A percentile compares a stretch with the other conserved stretches of the same genome.
phyloP scores from a whole-genome alignment of 2,888 invertebrate genomes.

The Sphecodes monilicornis region DNA sequence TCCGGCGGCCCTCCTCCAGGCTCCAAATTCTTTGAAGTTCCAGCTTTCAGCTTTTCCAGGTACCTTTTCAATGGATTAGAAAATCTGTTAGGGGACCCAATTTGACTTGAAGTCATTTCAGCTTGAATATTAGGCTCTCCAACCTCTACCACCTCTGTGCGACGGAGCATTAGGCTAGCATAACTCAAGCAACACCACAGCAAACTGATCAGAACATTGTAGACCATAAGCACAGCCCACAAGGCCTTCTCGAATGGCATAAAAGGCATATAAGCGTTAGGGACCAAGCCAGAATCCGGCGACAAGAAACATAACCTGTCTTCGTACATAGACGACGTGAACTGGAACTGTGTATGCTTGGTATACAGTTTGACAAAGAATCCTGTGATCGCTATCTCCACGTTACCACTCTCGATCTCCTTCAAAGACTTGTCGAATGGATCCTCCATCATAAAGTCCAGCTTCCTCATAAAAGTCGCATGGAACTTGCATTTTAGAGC shows the following conservation, averaged over 20 bases:
- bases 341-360: conserved; percentile 51
- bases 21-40: too few species aligned
- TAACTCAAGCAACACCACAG: conserved; percentile 66
- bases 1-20: too few species aligned
- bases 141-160: too few species aligned
- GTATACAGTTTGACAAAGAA: conserved; percentile 69
- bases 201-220: conserved; percentile 63
- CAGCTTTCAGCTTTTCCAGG: too few species aligned
- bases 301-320: conserved; percentile 74
- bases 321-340: conserved; percentile 63
- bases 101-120: neutral
- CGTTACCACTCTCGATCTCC: conserved; percentile 47
- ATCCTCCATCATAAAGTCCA: conserved; percentile 43
- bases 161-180: conserved; percentile 13
- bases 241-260: conserved; percentile 66
- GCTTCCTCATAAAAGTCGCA: conserved; percentile 34
- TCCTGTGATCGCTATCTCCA: conserved; percentile 67
- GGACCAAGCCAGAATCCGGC: conserved; percentile 61
- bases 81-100: too few species aligned
- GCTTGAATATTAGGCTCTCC: neutral
- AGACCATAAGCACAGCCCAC: conserved; percentile 66
- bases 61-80: too few species aligned
- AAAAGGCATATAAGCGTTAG: conserved; percentile 72
- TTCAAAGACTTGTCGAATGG: conserved; percentile 64
- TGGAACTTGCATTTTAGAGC: conserved; percentile 62